phyloP scores from a whole-genome alignment of 2,888 invertebrate genomes.

The Nymphalis polychloros region DNA sequence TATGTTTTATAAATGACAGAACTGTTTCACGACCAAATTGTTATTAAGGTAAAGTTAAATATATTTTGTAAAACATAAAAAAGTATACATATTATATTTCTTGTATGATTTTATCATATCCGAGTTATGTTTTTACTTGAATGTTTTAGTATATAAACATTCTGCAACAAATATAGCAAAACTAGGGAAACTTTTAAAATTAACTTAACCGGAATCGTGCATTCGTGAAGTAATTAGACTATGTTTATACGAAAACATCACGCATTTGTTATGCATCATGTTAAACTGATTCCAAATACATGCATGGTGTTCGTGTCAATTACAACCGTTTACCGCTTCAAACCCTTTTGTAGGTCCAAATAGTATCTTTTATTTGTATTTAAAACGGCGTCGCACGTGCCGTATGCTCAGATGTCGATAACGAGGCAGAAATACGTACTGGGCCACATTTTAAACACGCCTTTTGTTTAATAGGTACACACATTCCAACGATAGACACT shows the following conservation, averaged over 20 bases:
- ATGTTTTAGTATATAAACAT: too few relatives aligned
- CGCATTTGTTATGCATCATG: constrained; percentile 25
- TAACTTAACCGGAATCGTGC: constrained; percentile 10
- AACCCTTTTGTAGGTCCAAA: constrained; percentile 37
- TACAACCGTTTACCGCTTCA: constrained; percentile 35
- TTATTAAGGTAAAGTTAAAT: too few relatives aligned
- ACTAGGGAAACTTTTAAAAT: not conserved
- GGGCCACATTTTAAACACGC: constrained; percentile 39
- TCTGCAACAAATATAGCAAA: too few relatives aligned
- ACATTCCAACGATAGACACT: constrained; percentile 35
- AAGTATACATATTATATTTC: too few relatives aligned
- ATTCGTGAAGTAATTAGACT: constrained; percentile 26
- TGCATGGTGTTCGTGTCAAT: constrained; percentile 38
- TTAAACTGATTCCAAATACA: constrained; percentile 27
- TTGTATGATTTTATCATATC: too few relatives aligned
- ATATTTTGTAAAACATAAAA: too few relatives aligned
- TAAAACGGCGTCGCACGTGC: constrained; percentile 40
- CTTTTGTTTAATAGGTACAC: constrained; percentile 39
- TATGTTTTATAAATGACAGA: too few relatives aligned
- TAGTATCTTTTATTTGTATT: constrained; percentile 41
- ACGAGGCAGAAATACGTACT: constrained; percentile 38
- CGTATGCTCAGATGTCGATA: constrained; percentile 39
- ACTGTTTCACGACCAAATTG: too few relatives aligned
- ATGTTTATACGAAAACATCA: constrained; percentile 36
- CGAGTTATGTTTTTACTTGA: too few relatives aligned